Conservation (phyloP, 2,888 invertebrate genomes). For the Drosophila subquinaria region DNA sequence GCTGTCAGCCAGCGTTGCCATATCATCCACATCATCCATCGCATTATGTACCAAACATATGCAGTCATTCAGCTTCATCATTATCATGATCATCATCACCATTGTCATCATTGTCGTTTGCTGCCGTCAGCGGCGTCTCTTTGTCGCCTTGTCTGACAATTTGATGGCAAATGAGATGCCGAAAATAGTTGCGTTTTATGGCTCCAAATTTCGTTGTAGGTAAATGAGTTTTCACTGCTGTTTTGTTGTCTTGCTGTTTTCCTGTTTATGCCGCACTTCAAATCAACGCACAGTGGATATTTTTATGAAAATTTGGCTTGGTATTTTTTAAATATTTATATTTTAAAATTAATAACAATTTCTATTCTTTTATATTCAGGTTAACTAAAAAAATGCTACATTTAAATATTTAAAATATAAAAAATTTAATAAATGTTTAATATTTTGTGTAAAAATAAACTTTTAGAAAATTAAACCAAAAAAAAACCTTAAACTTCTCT, state of each 20-base stretch:
- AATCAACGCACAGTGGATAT: not conserved
- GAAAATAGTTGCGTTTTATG: slow-evolving; percentile 75
- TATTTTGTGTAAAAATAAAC: no score
- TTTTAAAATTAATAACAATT: no score
- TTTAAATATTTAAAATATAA: no score
- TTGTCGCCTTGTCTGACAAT: slow-evolving; percentile 58
- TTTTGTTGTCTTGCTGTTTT: slow-evolving; percentile 30
- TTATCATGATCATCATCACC: slow-evolving; percentile 15
- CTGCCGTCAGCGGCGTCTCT: slow-evolving; percentile 53
- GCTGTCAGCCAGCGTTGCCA: slow-evolving; percentile 46
- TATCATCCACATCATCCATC: slow-evolving; percentile 36
- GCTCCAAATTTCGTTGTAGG: slow-evolving; percentile 52
- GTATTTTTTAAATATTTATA: no score
- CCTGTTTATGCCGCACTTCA: slow-evolving; percentile 37
- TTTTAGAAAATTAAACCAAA: no score
- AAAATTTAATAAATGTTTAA: no score
- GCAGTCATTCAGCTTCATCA: slow-evolving; percentile 20
- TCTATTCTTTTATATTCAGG: no score
- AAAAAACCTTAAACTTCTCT: no score
- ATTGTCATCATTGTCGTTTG: slow-evolving; percentile 28
- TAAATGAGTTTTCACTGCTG: slow-evolving; percentile 66
- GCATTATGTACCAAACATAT: slow-evolving; percentile 14
- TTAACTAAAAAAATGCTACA: no score
- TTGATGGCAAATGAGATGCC: slow-evolving; percentile 70
- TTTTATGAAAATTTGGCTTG: not conserved